Conservation (phyloP, 2,113 vertebrate genomes). For the Onychostruthus taczanowskii region DNA sequence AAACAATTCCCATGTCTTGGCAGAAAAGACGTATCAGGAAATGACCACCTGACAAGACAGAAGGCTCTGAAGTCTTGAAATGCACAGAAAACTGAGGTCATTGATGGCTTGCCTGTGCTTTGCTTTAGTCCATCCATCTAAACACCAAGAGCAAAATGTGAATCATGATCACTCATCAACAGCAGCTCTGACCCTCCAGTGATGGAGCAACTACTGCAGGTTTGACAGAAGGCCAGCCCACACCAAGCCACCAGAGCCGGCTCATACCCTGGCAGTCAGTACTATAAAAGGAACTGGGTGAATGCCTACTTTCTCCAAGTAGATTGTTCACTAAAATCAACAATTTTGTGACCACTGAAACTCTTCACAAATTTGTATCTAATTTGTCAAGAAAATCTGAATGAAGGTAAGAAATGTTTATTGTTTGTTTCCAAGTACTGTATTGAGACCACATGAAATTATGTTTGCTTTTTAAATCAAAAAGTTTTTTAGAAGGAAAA, state of each 20-base stretch:
- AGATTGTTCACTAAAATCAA: neutral
- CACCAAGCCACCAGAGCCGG: neutral
- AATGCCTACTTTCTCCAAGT: neutral
- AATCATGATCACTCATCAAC: neutral
- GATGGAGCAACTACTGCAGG: neutral
- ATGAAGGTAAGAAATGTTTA: neutral
- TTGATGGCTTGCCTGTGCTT: neutral
- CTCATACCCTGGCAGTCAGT: neutral
- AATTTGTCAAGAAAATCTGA: neutral
- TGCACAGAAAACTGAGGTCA: neutral
- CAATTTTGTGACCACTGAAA: neutral
- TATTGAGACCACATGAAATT: neutral
- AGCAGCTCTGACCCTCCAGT: neutral
- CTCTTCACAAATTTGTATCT: neutral
- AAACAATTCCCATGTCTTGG: neutral
- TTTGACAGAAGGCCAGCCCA: neutral
- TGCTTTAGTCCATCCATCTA: neutral
- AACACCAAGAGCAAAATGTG: neutral
- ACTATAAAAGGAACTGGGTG: neutral
- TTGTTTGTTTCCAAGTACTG: neutral
- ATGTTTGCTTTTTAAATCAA: neutral
- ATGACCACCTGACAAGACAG: neutral
- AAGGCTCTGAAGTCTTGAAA: neutral
- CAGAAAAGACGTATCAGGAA: neutral
- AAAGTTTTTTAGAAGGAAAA: neutral